Evolutionary conservation across 2,113 vertebrate genomes (phyloP), one percentile per base, ranked within the genome.

Genomic region (Microcebus tavaratra): DNA sequence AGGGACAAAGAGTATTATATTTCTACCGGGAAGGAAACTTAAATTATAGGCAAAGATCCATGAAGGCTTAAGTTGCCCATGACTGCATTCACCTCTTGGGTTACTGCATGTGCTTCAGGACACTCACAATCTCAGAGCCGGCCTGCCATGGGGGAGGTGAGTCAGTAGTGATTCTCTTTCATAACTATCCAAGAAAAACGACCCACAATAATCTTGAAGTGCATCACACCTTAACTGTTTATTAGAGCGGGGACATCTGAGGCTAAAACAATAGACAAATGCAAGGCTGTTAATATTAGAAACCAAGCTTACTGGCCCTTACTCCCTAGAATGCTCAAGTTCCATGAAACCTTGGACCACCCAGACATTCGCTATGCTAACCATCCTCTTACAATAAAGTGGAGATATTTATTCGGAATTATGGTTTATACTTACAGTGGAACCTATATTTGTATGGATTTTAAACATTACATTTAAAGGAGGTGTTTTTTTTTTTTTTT

Each of bases 21-120:
- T 98, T 96, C 97, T 81, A 39, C 89, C 61, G 80, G 84, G 97
- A 95, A 97, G 90, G 97, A 96, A 82, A 96, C 78, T 80, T 94
- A 88, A 95, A 76, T 57, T 68, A 76, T 20, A 96, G n/a, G 65
- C 78, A 94, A 11, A 91, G 87, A 73, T 85, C 67, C 84, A 78
- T 0, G 18, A 36, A 95, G 61, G 85, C 42, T 95, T 73, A 67
- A 67, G 59, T 63, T 82, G 72, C 81, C 73, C 65, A 68, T 68
- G 94, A 95, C 59, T 18, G 34, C 70, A 61, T 90, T 81, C 95
- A 97, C 59, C 68, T 93, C 78, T 96, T 93, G 73, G 90, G 91
- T 90, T 86, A 88, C n/a, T 23, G 31, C 57, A 53, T 93, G 75
- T 1, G 39, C 93, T 92, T 70, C 79, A 65, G 59, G 20, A 79